phyloP scores from a whole-genome alignment of 2,113 vertebrate genomes.

The Mustelus asterias region DNA sequence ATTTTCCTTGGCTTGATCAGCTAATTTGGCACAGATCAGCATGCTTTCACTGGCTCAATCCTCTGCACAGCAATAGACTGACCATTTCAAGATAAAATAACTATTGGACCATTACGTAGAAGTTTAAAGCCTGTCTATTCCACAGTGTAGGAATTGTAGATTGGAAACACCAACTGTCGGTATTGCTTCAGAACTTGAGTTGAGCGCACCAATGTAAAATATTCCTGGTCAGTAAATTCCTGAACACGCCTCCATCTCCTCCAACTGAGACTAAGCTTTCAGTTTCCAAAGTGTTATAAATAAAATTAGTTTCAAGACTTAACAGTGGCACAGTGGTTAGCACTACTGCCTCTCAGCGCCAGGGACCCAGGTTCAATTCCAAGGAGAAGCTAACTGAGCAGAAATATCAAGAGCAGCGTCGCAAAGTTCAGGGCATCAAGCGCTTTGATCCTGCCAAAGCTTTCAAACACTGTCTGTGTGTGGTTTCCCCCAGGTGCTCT shows the following conservation, averaged over 20 bases:
- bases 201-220: not conserved
- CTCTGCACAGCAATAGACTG: not conserved
- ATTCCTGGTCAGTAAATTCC: not conserved
- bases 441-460: constrained; percentile 82
- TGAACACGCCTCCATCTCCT: not conserved
- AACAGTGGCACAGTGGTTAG: too few relatives aligned
- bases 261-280: too few relatives aligned
- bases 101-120: not conserved
- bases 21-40: not conserved
- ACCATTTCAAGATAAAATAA: not conserved
- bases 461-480: constrained; percentile 59
- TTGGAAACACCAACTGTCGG: not conserved
- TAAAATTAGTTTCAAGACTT: not conserved
- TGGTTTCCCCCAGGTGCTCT: too few relatives aligned
- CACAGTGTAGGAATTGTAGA: not conserved
- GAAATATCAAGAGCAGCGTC: constrained; percentile 64
- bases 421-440: constrained; percentile 50
- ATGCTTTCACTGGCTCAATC: not conserved
- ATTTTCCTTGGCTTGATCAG: not conserved
- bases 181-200: not conserved
- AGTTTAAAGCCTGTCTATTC: not conserved
- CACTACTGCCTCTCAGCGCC: too few relatives aligned
- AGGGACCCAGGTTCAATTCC: not conserved
- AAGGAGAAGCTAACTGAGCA: constrained; percentile 62
- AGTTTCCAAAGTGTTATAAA: too few relatives aligned